phyloP scores from a whole-genome alignment of 1,140 invertebrate genomes.

The Ptiloglossa arizonensis region DNA sequence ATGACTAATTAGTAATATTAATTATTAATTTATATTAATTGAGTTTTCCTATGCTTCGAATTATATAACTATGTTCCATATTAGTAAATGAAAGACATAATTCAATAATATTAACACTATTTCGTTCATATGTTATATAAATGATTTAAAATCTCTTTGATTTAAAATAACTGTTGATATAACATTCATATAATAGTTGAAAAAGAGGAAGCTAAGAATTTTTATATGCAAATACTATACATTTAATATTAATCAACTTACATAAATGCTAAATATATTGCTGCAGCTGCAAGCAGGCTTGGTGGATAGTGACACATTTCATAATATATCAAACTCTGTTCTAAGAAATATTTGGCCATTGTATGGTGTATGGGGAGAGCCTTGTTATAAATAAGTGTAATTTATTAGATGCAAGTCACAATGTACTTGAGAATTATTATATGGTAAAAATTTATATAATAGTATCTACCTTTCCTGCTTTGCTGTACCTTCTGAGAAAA shows the following conservation, averaged over 20 bases:
- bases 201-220: not conserved
- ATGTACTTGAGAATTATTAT: not conserved
- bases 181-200: no score
- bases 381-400: slow-evolving; percentile 53
- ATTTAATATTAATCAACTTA: slow-evolving; percentile 64
- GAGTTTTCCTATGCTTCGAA: no score
- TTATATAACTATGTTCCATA: no score
- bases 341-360: slow-evolving; percentile 96
- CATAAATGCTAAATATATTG: slow-evolving; percentile 87
- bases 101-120: no score
- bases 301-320: slow-evolving; percentile 90
- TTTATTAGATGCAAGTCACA: not conserved
- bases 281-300: slow-evolving; percentile 90
- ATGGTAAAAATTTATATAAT: not conserved
- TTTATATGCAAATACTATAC: slow-evolving; percentile 3
- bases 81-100: no score
- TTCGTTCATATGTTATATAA: no score
- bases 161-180: no score
- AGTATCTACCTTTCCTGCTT: slow-evolving; percentile 85
- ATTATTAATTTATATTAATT: slow-evolving; percentile 14
- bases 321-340: slow-evolving; percentile 92
- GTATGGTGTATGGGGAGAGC: slow-evolving; percentile 88
- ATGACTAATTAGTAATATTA: not conserved
- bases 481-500: slow-evolving; percentile 92
- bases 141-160: no score